Evolutionary conservation across 2,797 vertebrate genomes (phyloP), one percentile per base, ranked within the genome.

Genomic region (Cyclura pinguis): DNA sequence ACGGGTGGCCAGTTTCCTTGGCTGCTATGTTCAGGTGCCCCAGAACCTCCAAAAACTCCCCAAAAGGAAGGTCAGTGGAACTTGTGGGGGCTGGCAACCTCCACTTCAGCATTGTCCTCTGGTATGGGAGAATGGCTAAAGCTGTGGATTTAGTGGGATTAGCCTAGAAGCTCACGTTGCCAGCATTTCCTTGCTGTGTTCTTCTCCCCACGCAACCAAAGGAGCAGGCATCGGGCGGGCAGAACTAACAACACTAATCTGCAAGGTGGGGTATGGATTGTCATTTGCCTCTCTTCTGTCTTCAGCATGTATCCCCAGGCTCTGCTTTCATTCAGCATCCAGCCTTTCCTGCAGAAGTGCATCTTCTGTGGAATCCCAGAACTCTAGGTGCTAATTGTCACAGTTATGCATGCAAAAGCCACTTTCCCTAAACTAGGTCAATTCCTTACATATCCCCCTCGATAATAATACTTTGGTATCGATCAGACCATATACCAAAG

Each of bases 181-280:
- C 78, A 86, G 50, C 55, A 47, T 88, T 85, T 90, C 89, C 59
- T 88, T 88, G 89, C 69, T 74, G n/a, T 91, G 55, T 86, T 88
- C 82, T 88, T 85, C 72, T 80, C 64, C 50, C 29, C 77, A 76
- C 90, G 82, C 88, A 80, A 52, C 69, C 57, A 1, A 52, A 88
- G 50, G 83, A 64, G 29, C 64, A 47, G 52, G 9, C 47, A 20
- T 9, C 42, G 14, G 62, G 62, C 50, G 55, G 78, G 83, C 72
- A 59, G 80, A 85, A 47, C 83, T 55, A n/a, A 67, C 9, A 12
- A 24, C 50, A 27, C 88, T 78, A 52, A 1, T 32, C 67, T 35
- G 35, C 42, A 4, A 89, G 88, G 88, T 83, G 91, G 74, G 50
- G 78, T 84, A 88, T 52, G 55, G 83, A 38, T n/a, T 27, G 24